Evolutionary conservation across 1,140 invertebrate species (phyloP).

Genomic region (Amphibalanus amphitrite): DNA sequence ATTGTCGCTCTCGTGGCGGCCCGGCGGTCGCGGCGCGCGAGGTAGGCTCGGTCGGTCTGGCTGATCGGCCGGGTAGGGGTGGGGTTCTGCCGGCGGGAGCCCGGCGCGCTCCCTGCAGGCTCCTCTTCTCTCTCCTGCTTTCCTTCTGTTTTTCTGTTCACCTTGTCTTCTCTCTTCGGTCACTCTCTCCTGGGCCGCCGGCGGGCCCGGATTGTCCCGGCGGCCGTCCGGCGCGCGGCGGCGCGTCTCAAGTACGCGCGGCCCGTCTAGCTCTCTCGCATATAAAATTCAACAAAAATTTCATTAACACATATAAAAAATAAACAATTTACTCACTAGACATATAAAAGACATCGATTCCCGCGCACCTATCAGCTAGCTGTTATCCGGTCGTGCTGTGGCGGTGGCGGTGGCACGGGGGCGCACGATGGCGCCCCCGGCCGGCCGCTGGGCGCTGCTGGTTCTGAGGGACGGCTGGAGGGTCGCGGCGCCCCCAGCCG

Average conservation of each 20-base stretch:
- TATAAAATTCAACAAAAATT: conserved; percentile 2
- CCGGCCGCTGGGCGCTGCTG: not conserved
- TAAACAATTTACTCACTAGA: conserved; percentile 2
- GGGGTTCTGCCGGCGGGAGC: not conserved
- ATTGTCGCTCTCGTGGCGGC: no score
- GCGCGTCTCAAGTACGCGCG: not conserved
- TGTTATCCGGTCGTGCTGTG: no score
- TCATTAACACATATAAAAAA: conserved; percentile 2
- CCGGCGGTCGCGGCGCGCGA: not conserved
- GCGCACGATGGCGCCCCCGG: no score
- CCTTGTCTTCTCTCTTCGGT: not conserved
- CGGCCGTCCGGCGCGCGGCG: no score
- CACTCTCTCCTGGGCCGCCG: not conserved
- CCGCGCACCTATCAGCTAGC: not conserved
- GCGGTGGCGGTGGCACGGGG: no score
- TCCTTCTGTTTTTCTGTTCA: not conserved
- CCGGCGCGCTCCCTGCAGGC: not conserved
- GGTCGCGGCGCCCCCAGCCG: no score
- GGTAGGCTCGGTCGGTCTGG: not conserved
- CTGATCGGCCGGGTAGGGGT: no score
- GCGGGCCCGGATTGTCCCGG: not conserved
- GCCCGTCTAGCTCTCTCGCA: not conserved
- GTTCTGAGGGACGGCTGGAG: no score
- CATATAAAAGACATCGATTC: conserved; percentile 2
- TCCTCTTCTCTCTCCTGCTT: not conserved